Conservation (phyloP, 2,797 vertebrate genomes). For the Poeciliopsis turneri region DNA sequence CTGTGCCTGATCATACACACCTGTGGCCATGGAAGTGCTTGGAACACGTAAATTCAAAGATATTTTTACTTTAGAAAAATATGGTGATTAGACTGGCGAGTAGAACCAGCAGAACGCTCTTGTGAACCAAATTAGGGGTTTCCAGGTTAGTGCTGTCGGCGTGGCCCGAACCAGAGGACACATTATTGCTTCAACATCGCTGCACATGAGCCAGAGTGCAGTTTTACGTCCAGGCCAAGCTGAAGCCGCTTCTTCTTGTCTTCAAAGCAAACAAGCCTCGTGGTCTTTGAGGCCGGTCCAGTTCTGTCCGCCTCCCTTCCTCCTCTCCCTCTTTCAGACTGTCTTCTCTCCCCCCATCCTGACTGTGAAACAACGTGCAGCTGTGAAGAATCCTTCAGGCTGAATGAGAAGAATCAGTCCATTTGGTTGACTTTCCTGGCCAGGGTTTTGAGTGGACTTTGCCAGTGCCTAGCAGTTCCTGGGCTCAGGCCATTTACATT, state of each 20-base stretch:
- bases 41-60: neutral
- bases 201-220: constrained; percentile 50
- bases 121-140: too few species aligned
- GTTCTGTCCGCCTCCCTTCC: constrained; percentile 56
- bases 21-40: neutral
- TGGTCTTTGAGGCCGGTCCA: constrained; percentile 63
- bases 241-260: constrained; percentile 36
- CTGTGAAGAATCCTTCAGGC: constrained; percentile 72
- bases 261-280: constrained; percentile 50
- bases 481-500: constrained; percentile 53
- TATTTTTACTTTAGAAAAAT: neutral
- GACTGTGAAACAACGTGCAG: constrained; percentile 75
- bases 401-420: constrained; percentile 76
- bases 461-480: constrained; percentile 61
- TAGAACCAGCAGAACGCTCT: neutral
- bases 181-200: neutral
- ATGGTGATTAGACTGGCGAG: neutral
- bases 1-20: neutral
- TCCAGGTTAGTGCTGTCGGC: neutral
- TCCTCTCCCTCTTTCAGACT: constrained; percentile 57
- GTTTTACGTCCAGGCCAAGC: constrained; percentile 57
- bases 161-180: neutral
- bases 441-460: constrained; percentile 54
- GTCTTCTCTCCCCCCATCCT: constrained; percentile 48
- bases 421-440: constrained; percentile 76